Evolutionary conservation across 2,888 invertebrate species (phyloP).

Genomic region (Protodeltote pygarga): DNA sequence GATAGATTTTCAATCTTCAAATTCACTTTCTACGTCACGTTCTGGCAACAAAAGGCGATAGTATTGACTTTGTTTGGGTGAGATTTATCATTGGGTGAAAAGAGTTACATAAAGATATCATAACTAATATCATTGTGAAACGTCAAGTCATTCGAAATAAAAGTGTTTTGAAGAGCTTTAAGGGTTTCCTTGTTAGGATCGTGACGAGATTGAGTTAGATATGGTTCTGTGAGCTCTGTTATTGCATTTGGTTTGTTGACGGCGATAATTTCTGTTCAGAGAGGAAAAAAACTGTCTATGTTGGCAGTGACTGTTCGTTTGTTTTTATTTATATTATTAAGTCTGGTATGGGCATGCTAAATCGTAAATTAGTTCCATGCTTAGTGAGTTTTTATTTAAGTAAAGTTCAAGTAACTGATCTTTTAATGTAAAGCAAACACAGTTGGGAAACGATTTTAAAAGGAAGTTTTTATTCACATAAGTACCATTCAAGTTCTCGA

Average conservation of each 20-base stretch:
- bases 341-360: constrained; percentile 20
- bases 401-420: not conserved
- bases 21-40: constrained; percentile 73
- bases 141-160: constrained; percentile 66
- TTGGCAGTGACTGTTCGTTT: constrained; percentile 37
- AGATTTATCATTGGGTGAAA: constrained; percentile 47
- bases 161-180: constrained; percentile 63
- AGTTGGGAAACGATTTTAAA: not conserved
- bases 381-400: constrained; percentile 11
- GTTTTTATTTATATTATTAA: constrained; percentile 32
- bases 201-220: constrained; percentile 76
- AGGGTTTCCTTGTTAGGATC: constrained; percentile 73
- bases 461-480: not conserved
- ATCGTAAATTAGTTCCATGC: constrained; percentile 30
- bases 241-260: constrained; percentile 60
- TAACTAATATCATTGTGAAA: constrained; percentile 56
- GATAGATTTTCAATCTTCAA: constrained; percentile 58
- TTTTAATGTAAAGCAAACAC: not conserved
- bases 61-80: constrained; percentile 49
- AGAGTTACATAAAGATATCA: constrained; percentile 59
- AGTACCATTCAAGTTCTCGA: not conserved
- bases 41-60: constrained; percentile 50
- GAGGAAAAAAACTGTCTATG: constrained; percentile 52
- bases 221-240: constrained; percentile 50
- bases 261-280: constrained; percentile 66